Percentiles rank a stretch among this genome's conserved stretches.
phyloP scores from a whole-genome alignment of 1,140 invertebrate genomes.

The Lordiphosa stackelbergi region DNA sequence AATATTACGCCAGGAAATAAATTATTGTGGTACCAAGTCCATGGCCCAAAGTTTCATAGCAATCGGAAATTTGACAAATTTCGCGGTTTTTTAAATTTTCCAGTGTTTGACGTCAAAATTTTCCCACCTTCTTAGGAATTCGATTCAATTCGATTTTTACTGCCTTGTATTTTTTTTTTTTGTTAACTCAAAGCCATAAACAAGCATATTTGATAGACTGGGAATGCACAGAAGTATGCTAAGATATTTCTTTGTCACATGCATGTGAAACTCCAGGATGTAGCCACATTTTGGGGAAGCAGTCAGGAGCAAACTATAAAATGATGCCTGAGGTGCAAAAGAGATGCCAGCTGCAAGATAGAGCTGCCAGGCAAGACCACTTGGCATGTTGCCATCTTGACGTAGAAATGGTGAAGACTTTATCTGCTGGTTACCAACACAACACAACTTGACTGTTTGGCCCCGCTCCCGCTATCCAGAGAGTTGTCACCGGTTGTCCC shows the following conservation, averaged over 20 bases:
- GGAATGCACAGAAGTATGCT: constrained; percentile 38
- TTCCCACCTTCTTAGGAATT: no score
- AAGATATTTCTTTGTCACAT: constrained; percentile 34
- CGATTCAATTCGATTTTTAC: background rate
- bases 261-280: constrained; percentile 14
- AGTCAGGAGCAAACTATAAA: no score
- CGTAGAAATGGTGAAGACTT: constrained; percentile 9
- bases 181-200: constrained; percentile 6
- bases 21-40: no score
- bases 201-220: background rate
- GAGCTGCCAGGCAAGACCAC: constrained; percentile 21
- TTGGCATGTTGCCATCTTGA: constrained; percentile 12
- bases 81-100: no score
- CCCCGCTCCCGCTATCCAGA: background rate
- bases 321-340: no score
- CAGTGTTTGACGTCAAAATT: no score
- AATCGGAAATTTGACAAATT: no score
- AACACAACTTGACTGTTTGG: constrained; percentile 14
- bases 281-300: background rate
- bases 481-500: constrained; percentile 22
- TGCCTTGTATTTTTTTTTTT: background rate
- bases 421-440: constrained; percentile 11
- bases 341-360: no score
- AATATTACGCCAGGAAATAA: no score
- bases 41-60: no score